These are phyloP conservation scores for Vidua macroura DNA, from an alignment of 2,113 vertebrate genomes.

Conservation along the genomic window DNA sequence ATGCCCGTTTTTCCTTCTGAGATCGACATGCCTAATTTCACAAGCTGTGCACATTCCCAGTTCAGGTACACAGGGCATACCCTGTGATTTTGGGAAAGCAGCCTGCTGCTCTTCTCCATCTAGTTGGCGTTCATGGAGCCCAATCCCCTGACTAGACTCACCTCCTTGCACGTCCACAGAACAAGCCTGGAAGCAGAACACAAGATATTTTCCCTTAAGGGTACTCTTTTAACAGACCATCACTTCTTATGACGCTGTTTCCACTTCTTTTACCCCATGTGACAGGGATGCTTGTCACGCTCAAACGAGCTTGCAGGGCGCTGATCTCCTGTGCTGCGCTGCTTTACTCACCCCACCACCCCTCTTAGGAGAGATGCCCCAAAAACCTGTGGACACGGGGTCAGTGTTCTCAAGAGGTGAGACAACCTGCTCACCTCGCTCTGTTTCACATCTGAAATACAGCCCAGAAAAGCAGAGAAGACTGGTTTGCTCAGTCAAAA, in stretches of 20 bases:
- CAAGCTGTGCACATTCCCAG: rapidly evolving
- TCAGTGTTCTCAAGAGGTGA: neutral
- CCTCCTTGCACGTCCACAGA: rapidly evolving
- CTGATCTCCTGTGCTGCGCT: rapidly evolving
- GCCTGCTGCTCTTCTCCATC: neutral
- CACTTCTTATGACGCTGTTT: rapidly evolving
- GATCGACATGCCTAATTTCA: neutral
- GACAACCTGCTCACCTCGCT: neutral
- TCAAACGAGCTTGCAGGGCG: rapidly evolving
- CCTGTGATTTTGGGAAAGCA: neutral
- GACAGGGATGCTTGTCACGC: neutral
- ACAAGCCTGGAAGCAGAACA: neutral
- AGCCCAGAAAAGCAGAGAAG: slow-evolving; percentile 4
- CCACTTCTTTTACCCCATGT: rapidly evolving
- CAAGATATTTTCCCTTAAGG: neutral
- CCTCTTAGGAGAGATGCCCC: neutral
- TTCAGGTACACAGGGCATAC: neutral
- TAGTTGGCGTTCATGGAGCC: rapidly evolving
- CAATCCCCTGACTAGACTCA: neutral
- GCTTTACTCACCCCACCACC: neutral
- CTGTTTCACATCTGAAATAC: neutral
- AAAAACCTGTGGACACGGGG: neutral
- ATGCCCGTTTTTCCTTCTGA: rapidly evolving
- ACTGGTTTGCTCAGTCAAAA: neutral
- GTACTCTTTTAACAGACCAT: neutral